phyloP scores from a whole-genome alignment of 2,797 vertebrate species.

The Vultur gryphus region DNA sequence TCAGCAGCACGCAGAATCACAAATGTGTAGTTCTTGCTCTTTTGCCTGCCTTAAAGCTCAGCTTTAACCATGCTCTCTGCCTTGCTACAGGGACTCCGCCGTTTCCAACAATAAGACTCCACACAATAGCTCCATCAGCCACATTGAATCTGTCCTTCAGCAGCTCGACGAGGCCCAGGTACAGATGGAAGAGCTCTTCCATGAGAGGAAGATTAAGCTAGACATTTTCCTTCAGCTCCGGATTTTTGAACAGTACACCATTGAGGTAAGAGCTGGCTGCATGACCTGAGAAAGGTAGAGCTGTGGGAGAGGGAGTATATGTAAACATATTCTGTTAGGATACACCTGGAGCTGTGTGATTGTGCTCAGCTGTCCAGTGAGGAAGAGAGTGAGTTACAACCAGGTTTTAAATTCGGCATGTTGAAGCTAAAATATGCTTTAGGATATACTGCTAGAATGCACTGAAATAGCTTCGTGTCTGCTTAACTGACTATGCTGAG shows the following conservation, averaged over 20 bases:
- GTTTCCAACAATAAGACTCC: slow-evolving; percentile 88
- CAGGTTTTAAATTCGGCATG: not conserved
- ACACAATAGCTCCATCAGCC: slow-evolving; percentile 93
- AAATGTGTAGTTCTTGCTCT: not conserved
- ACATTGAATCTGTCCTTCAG: slow-evolving; percentile 94
- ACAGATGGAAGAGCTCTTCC: slow-evolving; percentile 97
- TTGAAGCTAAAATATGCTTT: not conserved
- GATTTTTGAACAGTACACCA: slow-evolving; percentile 94
- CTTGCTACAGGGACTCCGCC: slow-evolving; percentile 81
- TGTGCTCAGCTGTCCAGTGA: not conserved
- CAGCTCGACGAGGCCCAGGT: slow-evolving; percentile 94
- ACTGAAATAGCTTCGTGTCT: not conserved
- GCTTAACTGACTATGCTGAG: not conserved
- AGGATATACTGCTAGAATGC: not conserved
- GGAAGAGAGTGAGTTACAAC: not conserved
- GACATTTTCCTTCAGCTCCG: slow-evolving; percentile 95
- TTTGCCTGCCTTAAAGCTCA: not conserved
- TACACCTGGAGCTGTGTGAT: not conserved
- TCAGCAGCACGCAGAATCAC: not conserved
- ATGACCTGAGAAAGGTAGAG: not conserved
- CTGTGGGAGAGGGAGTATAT: not conserved
- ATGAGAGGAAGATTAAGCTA: slow-evolving; percentile 92
- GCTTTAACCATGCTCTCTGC: not conserved
- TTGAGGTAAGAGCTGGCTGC: slow-evolving; percentile 72
- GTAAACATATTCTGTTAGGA: not conserved